Base-by-base conservation (phyloP, 1,140 invertebrate genomes). In the Probaryconus sp. region DNA sequence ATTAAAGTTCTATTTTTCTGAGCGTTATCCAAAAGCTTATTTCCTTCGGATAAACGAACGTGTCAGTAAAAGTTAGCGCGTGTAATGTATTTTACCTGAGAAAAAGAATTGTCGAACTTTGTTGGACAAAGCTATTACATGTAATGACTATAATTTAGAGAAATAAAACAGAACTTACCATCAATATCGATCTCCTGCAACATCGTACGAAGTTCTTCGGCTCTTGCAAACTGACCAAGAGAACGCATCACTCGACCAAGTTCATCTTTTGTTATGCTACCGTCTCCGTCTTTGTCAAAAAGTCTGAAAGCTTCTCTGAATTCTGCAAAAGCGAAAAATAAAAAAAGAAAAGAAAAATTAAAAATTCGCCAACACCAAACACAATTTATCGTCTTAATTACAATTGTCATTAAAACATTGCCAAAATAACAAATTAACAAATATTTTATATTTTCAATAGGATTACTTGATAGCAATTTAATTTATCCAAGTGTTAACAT, bases 151-250 rank as follows among this genome's bases (percentile, higher is more conserved):
- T 45, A 40, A 37, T 38, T 48, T 5, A 30, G 31, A 30, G 37
- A 43, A 50, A 51, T 58, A 58, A 69, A 69, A 53, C 28, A 45
- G 30, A 13, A 79, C 88, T 87, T 82, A 95, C 95, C 95, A 82
- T 97, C 94, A 37, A 94, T 93, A 82, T 97, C 95, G 9, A 96
- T 94, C 84, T 97, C 95, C 78, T 94, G 92, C n/a, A 97, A 87
- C 95, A 97, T 96, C 70, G 94, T 92, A 64, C 93, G 91, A 45
- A 96, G 83, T 82, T 96, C 94, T 81, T 95, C 94, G 6, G 94
- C 93, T 37, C 94, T 88, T 0, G 94, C 94, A 83, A 95, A 96
- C 83, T 96, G 94, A 1, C 94, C 94, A 18, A 96, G 82, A 42
- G 93, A 94, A 21, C 94, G 88, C 94, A 96, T 96, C 2, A 96